Conservation (phyloP, 2,113 vertebrate genomes). For the Sinocyclocheilus anophthalmus region DNA sequence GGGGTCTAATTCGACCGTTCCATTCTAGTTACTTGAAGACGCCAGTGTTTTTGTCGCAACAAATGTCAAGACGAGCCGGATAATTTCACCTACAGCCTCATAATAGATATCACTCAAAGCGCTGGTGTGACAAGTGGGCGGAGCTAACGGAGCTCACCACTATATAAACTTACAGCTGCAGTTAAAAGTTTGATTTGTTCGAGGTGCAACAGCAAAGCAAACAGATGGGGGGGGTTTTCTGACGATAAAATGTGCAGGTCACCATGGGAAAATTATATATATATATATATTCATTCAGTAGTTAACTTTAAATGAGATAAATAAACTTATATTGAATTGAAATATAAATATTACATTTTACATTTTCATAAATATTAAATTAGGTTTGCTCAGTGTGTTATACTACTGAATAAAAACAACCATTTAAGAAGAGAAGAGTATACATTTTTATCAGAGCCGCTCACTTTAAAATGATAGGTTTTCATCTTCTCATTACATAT, state of each 20-base stretch:
- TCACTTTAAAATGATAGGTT: neutral
- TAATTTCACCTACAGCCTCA: slow-evolving; percentile 9
- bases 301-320: no score
- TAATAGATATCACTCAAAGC: slow-evolving; percentile 2
- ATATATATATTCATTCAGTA: no score
- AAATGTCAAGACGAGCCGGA: neutral
- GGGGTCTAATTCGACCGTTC: neutral
- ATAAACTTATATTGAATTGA: neutral
- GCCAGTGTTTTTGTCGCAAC: neutral
- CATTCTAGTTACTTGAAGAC: slow-evolving; percentile 26
- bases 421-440: neutral
- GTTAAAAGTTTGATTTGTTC: neutral
- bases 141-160: neutral
- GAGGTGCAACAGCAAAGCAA: neutral
- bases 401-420: neutral
- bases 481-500: neutral
- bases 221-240: no score
- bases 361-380: neutral
- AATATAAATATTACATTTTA: no score
- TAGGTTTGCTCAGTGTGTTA: neutral
- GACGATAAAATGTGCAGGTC: no score
- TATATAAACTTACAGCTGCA: neutral
- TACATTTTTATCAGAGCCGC: neutral
- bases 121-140: neutral
- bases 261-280: no score